A percentile compares a stretch with the other conserved stretches of the same genome.
These are phyloP conservation scores for Nezara viridula DNA, from an alignment of 2,888 invertebrate genomes.

Conservation along the genomic window DNA sequence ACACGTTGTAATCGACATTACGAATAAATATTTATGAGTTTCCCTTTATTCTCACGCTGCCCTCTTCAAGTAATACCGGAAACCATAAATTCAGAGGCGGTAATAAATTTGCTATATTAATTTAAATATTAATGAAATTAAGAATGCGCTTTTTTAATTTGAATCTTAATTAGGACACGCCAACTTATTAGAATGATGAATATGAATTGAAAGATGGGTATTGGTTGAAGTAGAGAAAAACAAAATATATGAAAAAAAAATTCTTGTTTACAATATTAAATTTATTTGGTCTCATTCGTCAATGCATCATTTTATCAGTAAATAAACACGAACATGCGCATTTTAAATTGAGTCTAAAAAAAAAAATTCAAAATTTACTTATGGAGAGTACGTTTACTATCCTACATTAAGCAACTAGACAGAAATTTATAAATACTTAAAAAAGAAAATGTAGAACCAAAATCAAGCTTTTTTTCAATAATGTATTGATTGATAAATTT, in stretches of 20 bases:
- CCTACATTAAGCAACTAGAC: too few species aligned
- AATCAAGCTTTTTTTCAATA: too few species aligned
- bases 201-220: slow-evolving; percentile 10
- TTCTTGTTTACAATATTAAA: slow-evolving; percentile 20
- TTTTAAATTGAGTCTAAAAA: neutral
- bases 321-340: neutral
- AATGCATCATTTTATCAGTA: neutral
- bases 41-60: slow-evolving; percentile 9
- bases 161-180: slow-evolving; percentile 54
- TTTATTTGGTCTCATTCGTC: neutral
- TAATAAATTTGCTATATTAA: slow-evolving; percentile 46
- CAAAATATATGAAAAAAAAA: neutral
- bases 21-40: slow-evolving; percentile 14
- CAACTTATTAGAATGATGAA: slow-evolving; percentile 20
- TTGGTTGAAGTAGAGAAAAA: neutral
- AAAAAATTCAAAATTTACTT: neutral
- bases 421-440: too few species aligned
- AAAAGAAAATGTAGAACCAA: too few species aligned
- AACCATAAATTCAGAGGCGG: slow-evolving; percentile 36
- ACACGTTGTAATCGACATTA: neutral
- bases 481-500: too few species aligned
- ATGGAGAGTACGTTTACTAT: neutral
- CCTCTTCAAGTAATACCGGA: slow-evolving; percentile 14
- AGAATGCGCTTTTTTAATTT: slow-evolving; percentile 56
- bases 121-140: slow-evolving; percentile 57